A percentile compares a stretch with the other conserved stretches of the same genome.
Conservation (phyloP, 2,797 vertebrate species). For the Uromys caudimaculatus region DNA sequence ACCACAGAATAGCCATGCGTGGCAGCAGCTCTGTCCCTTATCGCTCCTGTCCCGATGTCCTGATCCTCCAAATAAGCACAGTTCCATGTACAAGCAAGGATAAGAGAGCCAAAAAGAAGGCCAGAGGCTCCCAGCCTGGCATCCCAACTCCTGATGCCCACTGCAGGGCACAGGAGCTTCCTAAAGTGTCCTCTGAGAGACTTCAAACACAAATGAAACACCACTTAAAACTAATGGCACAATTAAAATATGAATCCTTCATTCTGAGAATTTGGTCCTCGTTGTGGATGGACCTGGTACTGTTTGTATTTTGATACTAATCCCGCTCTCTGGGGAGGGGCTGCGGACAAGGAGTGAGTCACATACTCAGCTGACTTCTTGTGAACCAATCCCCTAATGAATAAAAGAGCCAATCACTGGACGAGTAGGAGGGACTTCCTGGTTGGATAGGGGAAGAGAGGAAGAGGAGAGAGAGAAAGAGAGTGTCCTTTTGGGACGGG, state of each 20-base stretch:
- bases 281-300: too few species aligned
- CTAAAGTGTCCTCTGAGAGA: background rate
- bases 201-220: constrained; percentile 27
- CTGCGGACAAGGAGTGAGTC: too few species aligned
- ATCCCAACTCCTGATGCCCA: background rate
- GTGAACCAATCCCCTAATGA: too few species aligned
- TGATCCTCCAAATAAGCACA: background rate
- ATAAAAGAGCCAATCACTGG: too few species aligned
- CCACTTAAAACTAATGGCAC: background rate
- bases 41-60: too few species aligned
- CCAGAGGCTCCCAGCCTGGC: background rate
- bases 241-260: background rate
- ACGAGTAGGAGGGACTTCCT: too few species aligned
- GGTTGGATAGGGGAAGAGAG: too few species aligned
- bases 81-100: background rate
- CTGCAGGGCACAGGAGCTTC: background rate
- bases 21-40: background rate
- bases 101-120: background rate
- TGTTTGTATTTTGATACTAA: too few species aligned
- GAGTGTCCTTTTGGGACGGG: too few species aligned
- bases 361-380: too few species aligned
- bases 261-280: background rate
- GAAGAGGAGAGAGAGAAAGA: too few species aligned
- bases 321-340: too few species aligned
- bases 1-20: background rate